Percentiles rank a stretch among this genome's conserved stretches.
phyloP scores from a whole-genome alignment of 1,140 invertebrate genomes.

The Bradysia coprophila region DNA sequence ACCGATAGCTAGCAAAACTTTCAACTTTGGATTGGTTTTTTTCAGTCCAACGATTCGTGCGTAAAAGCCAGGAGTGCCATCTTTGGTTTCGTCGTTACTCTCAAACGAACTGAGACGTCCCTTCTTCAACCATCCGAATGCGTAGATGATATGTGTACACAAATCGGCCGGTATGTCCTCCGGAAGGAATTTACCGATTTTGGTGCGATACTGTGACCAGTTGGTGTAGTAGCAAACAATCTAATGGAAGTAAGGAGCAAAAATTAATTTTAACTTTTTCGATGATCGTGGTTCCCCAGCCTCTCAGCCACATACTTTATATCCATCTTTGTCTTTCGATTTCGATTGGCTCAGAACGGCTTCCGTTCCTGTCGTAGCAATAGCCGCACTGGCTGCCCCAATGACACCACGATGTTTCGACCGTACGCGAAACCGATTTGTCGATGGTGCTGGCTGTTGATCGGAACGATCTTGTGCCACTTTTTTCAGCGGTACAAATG shows the following conservation, averaged over 20 bases:
- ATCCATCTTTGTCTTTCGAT: constrained; percentile 40
- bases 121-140: constrained; percentile 94
- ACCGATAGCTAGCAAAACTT: constrained; percentile 70
- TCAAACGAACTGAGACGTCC: constrained; percentile 82
- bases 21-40: constrained; percentile 76
- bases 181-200: constrained; percentile 80
- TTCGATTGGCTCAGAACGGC: constrained; percentile 30
- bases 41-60: constrained; percentile 67
- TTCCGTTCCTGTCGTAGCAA: constrained; percentile 36
- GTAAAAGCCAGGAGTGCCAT: constrained; percentile 77
- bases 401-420: constrained; percentile 34
- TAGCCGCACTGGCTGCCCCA: constrained; percentile 31
- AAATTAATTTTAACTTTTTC: constrained; percentile 1
- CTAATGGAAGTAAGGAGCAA: constrained; percentile 24
- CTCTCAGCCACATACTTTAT: too few species aligned
- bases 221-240: constrained; percentile 93
- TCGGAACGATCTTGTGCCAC: constrained; percentile 29
- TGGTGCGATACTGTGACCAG: constrained; percentile 91
- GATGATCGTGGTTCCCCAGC: constrained; percentile 4
- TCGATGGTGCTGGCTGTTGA: constrained; percentile 43
- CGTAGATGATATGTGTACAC: constrained; percentile 91
- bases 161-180: constrained; percentile 90
- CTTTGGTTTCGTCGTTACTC: constrained; percentile 81
- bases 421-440: constrained; percentile 46
- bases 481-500: constrained; percentile 13